These are phyloP conservation scores for Fopius arisanus DNA, from an alignment of 1,140 invertebrate species.

Conservation along the genomic window DNA sequence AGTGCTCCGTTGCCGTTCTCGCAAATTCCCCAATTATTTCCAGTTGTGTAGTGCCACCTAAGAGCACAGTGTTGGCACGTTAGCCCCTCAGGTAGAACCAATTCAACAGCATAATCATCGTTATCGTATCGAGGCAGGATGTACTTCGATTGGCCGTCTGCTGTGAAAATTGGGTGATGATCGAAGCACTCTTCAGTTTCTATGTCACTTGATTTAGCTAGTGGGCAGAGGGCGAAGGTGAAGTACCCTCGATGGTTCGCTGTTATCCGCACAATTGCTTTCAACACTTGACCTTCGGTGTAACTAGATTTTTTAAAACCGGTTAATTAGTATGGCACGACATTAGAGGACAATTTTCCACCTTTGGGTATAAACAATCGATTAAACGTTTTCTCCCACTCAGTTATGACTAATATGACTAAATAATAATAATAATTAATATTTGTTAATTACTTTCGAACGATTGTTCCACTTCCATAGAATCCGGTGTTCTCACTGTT, in stretches of 20 bases:
- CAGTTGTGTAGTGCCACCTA: slow-evolving; percentile 73
- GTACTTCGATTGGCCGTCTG: slow-evolving; percentile 59
- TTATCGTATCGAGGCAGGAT: slow-evolving; percentile 15
- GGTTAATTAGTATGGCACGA: no score
- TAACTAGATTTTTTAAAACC: no score
- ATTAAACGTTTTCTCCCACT: no score
- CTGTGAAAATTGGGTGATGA: slow-evolving; percentile 68
- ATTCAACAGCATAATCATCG: slow-evolving; percentile 40
- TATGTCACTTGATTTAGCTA: slow-evolving; percentile 56
- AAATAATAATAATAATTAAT: no score
- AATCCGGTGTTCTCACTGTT: slow-evolving; percentile 71
- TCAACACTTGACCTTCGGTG: slow-evolving; percentile 36
- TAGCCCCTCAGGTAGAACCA: slow-evolving; percentile 65
- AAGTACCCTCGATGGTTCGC: slow-evolving; percentile 76
- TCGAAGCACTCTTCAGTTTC: slow-evolving; percentile 71
- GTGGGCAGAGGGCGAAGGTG: slow-evolving; percentile 68
- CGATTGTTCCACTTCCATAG: slow-evolving; percentile 69
- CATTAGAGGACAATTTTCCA: no score
- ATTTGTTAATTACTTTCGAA: slow-evolving; percentile 44
- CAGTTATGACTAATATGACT: no score
- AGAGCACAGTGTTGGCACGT: slow-evolving; percentile 73
- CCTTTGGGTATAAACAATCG: no score
- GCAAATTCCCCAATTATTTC: slow-evolving; percentile 69
- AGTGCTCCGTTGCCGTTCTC: slow-evolving; percentile 51
- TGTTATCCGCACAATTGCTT: slow-evolving; percentile 75